These are phyloP conservation scores for Drosophila nigrodunni DNA, from an alignment of 1,140 invertebrate species.

Conservation along the genomic window DNA sequence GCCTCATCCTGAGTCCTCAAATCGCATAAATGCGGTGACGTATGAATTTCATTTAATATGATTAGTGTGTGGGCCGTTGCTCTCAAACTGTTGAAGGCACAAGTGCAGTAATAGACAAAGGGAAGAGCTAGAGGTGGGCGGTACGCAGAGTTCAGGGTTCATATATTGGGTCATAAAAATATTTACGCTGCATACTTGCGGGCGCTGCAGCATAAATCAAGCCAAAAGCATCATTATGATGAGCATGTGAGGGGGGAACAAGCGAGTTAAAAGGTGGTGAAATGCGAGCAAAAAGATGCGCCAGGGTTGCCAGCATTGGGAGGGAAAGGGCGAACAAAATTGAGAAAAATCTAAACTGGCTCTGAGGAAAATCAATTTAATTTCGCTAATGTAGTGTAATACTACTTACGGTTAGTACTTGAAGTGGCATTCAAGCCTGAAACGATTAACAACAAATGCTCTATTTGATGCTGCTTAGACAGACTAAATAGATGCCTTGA, in stretches of 20 bases:
- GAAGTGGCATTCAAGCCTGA: slow-evolving; percentile 35
- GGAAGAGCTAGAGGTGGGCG: slow-evolving; percentile 1
- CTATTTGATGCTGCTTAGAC: slow-evolving; percentile 55
- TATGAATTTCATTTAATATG: slow-evolving; percentile 84
- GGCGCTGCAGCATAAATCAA: slow-evolving; percentile 74
- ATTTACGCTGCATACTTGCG: slow-evolving; percentile 78
- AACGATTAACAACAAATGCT: slow-evolving; percentile 77
- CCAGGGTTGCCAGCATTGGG: slow-evolving; percentile 33
- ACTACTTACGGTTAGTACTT: slow-evolving; percentile 55
- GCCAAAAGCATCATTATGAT: slow-evolving; percentile 57
- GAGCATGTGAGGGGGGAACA: background rate
- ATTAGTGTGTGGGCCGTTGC: slow-evolving; percentile 67
- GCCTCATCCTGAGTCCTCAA: slow-evolving; percentile 33
- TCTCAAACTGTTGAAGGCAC: slow-evolving; percentile 27
- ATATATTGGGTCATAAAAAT: slow-evolving; percentile 72
- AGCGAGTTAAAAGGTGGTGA: slow-evolving; percentile 61
- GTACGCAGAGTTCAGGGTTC: slow-evolving; percentile 13
- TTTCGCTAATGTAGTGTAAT: slow-evolving; percentile 83
- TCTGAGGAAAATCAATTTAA: slow-evolving; percentile 69
- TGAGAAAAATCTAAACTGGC: slow-evolving; percentile 23
- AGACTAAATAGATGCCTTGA: background rate
- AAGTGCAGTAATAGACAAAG: slow-evolving; percentile 56
- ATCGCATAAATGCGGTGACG: slow-evolving; percentile 81
- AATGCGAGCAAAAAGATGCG: slow-evolving; percentile 37
- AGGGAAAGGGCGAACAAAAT: slow-evolving; percentile 4